Conservation (phyloP, 2,888 invertebrate genomes). For the Xanthia icteritia region DNA sequence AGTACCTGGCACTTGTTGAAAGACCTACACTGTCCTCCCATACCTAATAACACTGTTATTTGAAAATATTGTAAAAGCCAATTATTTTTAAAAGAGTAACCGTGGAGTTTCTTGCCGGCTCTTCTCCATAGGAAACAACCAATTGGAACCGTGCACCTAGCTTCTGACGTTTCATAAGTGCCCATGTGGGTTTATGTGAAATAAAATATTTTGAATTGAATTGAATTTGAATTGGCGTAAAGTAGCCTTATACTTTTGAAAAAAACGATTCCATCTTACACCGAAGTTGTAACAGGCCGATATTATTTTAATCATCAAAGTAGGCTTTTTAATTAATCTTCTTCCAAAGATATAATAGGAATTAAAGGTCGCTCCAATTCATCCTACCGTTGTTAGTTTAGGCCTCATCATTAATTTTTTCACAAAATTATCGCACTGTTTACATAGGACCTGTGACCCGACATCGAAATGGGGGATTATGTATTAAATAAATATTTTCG, state of each 20-base stretch:
- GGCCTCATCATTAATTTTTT: conserved; percentile 40
- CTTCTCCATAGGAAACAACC: too few species aligned
- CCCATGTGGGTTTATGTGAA: too few species aligned
- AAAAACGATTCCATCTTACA: neutral
- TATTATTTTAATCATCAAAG: neutral
- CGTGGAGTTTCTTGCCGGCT: too few species aligned
- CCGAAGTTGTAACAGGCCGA: neutral
- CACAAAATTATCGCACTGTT: conserved; percentile 42
- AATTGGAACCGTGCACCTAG: too few species aligned
- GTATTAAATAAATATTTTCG: conserved; percentile 45
- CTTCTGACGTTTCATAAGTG: too few species aligned
- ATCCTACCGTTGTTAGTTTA: conserved; percentile 22
- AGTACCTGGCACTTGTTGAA: too few species aligned
- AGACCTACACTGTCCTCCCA: too few species aligned
- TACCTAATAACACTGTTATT: too few species aligned
- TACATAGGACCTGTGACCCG: conserved; percentile 36
- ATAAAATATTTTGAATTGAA: too few species aligned
- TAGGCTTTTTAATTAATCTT: conserved; percentile 14
- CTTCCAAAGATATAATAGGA: neutral
- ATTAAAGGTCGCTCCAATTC: conserved; percentile 5
- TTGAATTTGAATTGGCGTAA: too few species aligned
- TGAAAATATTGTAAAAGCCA: too few species aligned
- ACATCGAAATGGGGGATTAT: conserved; percentile 32
- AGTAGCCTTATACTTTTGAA: neutral
- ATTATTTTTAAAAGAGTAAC: too few species aligned